phyloP scores from a whole-genome alignment of 2,888 invertebrate genomes.

The Lucinisca nassula region DNA sequence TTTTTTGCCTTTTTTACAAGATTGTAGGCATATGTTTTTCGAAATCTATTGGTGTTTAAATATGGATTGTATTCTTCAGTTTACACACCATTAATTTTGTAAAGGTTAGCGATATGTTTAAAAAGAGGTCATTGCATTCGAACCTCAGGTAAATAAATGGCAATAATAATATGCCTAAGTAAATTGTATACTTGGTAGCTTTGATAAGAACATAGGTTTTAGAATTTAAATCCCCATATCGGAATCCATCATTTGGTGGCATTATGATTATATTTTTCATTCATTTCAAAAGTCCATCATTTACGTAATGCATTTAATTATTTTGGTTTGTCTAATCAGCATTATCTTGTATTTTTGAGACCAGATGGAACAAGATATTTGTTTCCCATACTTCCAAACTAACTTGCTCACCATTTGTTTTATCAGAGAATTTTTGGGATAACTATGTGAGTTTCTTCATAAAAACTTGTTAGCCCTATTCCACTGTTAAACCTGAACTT shows the following conservation, averaged over 20 bases:
- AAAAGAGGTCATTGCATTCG: constrained; percentile 16
- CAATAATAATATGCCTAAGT: neutral
- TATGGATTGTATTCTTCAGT: neutral
- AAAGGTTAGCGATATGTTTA: constrained; percentile 12
- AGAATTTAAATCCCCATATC: constrained; percentile 12
- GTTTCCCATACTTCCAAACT: too few relatives aligned
- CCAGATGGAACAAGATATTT: too few relatives aligned
- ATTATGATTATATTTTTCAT: neutral
- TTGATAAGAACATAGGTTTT: neutral
- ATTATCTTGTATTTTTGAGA: too few relatives aligned
- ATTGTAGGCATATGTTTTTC: too few relatives aligned
- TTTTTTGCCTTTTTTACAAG: too few relatives aligned
- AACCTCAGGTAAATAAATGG: constrained; percentile 1
- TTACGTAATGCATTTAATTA: neutral
- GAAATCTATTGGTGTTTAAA: neutral
- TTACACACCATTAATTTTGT: constrained; percentile 15
- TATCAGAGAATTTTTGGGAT: too few relatives aligned
- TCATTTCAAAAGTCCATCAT: neutral
- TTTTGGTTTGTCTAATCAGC: neutral
- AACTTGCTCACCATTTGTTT: too few relatives aligned
- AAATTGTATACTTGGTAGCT: neutral
- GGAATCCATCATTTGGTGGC: neutral
- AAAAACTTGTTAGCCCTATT: too few relatives aligned
- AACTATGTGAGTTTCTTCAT: too few relatives aligned
- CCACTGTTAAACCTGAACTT: too few relatives aligned